These are phyloP conservation scores for Zoanthus sansibaricus DNA, from an alignment of 92 coral and sea anemone genomes.

Conservation along the genomic window DNA sequence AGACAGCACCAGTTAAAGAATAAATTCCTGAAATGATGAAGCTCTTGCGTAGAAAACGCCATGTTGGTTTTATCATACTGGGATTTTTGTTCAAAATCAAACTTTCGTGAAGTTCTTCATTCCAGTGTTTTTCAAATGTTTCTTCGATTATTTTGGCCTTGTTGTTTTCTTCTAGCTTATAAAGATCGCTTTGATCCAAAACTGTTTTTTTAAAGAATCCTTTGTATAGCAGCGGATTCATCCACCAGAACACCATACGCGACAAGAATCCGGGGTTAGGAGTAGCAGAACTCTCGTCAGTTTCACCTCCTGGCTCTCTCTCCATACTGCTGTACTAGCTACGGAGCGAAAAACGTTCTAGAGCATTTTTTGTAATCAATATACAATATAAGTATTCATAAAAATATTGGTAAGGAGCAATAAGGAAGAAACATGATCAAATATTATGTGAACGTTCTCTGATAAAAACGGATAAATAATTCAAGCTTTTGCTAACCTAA, in stretches of 20 bases:
- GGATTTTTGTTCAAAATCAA: not conserved
- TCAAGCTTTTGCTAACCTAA: too few relatives aligned
- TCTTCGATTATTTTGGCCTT: slow-evolving; percentile 9
- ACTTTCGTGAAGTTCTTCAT: slow-evolving; percentile 8
- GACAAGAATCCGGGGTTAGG: slow-evolving; percentile 29
- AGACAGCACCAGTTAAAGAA: not conserved
- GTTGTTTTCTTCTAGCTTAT: slow-evolving; percentile 9
- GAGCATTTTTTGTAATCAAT: too few relatives aligned
- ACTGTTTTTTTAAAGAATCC: slow-evolving; percentile 10
- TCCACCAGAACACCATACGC: slow-evolving; percentile 25
- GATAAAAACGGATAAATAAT: too few relatives aligned
- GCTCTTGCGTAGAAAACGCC: not conserved
- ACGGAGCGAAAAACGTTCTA: too few relatives aligned
- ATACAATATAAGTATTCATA: too few relatives aligned
- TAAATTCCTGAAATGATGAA: slow-evolving; percentile 1
- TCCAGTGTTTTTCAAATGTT: slow-evolving; percentile 19
- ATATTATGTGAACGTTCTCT: too few relatives aligned
- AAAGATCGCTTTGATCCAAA: slow-evolving; percentile 1
- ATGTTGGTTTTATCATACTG: not conserved
- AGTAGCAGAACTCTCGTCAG: not conserved
- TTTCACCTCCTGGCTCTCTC: not conserved
- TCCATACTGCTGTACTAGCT: not conserved
- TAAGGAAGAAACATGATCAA: too few relatives aligned
- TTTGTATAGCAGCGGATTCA: slow-evolving; percentile 10
- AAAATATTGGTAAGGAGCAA: too few relatives aligned